A percentile compares a stretch with the other conserved stretches of the same genome.
Conservation (phyloP, 2,888 invertebrate species). For the Noctua comes region DNA sequence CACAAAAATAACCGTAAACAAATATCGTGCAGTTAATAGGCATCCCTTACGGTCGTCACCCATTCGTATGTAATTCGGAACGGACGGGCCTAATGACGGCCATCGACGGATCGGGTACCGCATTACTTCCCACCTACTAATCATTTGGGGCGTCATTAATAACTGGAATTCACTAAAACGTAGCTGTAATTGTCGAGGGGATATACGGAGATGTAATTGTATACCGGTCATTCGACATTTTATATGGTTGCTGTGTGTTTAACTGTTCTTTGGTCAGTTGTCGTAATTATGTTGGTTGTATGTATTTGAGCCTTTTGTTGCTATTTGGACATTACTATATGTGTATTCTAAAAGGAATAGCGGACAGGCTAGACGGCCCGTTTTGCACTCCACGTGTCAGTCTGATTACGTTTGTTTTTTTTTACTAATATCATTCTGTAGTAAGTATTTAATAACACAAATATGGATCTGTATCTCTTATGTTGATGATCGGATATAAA, state of each 20-base stretch:
- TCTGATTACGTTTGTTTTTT: too few relatives aligned
- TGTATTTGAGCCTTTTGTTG: not conserved
- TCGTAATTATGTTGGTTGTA: conserved; percentile 2
- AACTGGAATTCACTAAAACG: conserved; percentile 53
- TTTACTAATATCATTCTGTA: too few relatives aligned
- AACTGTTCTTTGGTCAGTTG: conserved; percentile 1
- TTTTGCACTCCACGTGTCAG: not conserved
- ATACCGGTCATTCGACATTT: conserved; percentile 27
- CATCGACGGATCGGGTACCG: conserved; percentile 55
- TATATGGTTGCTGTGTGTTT: conserved; percentile 9
- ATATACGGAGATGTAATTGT: conserved; percentile 47
- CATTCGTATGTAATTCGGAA: conserved; percentile 69
- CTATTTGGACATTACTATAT: not conserved
- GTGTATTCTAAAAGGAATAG: too few relatives aligned
- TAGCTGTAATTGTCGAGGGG: conserved; percentile 55
- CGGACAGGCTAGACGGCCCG: not conserved
- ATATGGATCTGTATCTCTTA: too few relatives aligned
- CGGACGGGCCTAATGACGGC: conserved; percentile 62
- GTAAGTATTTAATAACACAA: too few relatives aligned
- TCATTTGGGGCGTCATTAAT: conserved; percentile 71
- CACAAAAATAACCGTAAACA: conserved; percentile 52
- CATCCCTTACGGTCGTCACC: conserved; percentile 60
- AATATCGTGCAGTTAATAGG: conserved; percentile 64
- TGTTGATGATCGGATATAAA: too few relatives aligned
- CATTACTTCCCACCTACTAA: conserved; percentile 73